These are phyloP conservation scores for Meriones unguiculatus DNA, from an alignment of 2,113 vertebrate species.

Conservation along the genomic window DNA sequence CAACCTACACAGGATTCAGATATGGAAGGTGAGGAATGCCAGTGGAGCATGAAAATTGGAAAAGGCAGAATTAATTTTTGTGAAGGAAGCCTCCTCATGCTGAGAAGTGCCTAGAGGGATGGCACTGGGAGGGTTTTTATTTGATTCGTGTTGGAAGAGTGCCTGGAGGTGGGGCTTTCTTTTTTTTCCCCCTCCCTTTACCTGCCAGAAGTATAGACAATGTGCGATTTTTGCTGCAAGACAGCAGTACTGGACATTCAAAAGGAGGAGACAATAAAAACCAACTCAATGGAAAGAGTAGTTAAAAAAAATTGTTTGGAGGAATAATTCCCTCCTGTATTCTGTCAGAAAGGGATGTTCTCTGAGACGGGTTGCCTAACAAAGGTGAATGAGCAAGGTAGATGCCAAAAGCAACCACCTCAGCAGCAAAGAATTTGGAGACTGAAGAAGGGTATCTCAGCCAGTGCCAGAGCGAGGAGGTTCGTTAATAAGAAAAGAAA, in stretches of 20 bases:
- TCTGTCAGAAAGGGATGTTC: conserved; percentile 67
- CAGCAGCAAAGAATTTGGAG: conserved; percentile 76
- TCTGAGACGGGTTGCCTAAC: conserved; percentile 68
- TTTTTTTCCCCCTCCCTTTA: not conserved
- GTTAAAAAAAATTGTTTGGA: conserved; percentile 69
- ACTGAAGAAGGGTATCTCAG: conserved; percentile 61
- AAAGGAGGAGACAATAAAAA: conserved; percentile 64
- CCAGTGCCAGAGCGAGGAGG: conserved; percentile 65
- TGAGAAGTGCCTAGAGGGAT: conserved; percentile 14
- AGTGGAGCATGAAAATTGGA: conserved; percentile 47
- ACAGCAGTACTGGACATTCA: conserved; percentile 49
- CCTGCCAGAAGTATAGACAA: conserved; percentile 51
- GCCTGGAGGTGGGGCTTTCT: conserved; percentile 8
- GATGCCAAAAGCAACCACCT: conserved; percentile 75
- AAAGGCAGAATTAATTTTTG: conserved; percentile 61
- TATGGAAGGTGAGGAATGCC: conserved; percentile 39
- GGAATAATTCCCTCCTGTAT: conserved; percentile 55
- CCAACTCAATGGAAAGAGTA: conserved; percentile 41
- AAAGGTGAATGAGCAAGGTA: conserved; percentile 75
- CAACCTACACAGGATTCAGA: conserved; percentile 17
- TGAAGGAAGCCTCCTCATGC: conserved; percentile 39
- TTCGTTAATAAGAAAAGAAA: conserved; percentile 71
- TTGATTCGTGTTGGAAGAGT: conserved; percentile 59
- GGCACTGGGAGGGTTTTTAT: conserved; percentile 27
- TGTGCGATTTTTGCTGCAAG: conserved; percentile 62